Base-by-base conservation (phyloP, 2,113 vertebrate species). In the Bubo scandiacus region DNA sequence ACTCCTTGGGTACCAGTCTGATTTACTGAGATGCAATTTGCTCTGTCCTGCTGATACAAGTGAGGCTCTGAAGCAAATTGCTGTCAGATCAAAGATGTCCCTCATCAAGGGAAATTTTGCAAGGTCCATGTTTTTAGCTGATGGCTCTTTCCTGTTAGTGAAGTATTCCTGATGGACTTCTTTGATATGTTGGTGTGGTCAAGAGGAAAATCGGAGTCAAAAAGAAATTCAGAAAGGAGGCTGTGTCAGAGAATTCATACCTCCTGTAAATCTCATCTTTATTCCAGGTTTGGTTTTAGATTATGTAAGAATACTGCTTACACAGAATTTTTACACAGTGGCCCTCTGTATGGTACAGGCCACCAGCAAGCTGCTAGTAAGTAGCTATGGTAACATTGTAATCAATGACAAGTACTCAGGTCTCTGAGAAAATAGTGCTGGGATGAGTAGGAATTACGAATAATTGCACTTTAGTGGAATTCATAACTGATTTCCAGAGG, bases 401-500 rank as follows among this genome's bases (percentile, higher is more conserved):
- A 81, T 97, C 86, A 47, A 42, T 77, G 65, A 19, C 59, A 85
- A 70, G 72, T 78, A 42, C 78, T 85, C 62, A n/a, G 29, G 27
- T 84, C 79, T 94, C 84, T 58, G 40, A 90, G 79, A 42, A 90
- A 66, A 77, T 45, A 72, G 70, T 72, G 45, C 86, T 74, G 79
- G 92, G 32, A 88, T 81, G 79, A 89, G 57, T 70, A 92, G 65
- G 65, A 93, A 89, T 93, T 96, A 93, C 8, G 58, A 90, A 89
- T 93, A 95, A 96, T 94, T 92, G 67, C 77, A 88, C 77, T 79
- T 88, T 81, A 80, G 85, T 92, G 67, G 78, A 49, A 95, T 62
- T 90, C 82, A 57, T 94, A 87, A 82, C 92, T 75, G 55, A 79
- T 94, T 92, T 92, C 58, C 79, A 84, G 84, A 93, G 96, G 92